A percentile compares a stretch with the other conserved stretches of the same genome.
Evolutionary conservation across 2,113 vertebrate species (phyloP).

Genomic region (Procavia capensis): DNA sequence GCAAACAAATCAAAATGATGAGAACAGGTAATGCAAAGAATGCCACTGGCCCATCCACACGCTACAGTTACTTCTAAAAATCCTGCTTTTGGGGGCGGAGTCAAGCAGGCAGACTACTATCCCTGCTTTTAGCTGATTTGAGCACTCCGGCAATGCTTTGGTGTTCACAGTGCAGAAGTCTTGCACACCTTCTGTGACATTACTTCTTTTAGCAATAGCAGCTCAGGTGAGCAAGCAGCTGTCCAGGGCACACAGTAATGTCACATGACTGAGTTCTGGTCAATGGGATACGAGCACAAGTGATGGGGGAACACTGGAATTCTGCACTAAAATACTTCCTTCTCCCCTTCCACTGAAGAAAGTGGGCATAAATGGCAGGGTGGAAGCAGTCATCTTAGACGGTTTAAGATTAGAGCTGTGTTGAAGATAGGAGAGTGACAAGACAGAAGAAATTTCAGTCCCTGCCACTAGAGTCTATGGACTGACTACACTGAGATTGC

Average conservation of each 20-base stretch:
- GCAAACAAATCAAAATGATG: neutral
- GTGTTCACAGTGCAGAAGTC: neutral
- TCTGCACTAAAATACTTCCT: neutral
- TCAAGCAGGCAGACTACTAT: too few relatives aligned
- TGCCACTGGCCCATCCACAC: neutral
- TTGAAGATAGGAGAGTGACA: neutral
- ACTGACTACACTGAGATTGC: neutral
- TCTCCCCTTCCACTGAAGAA: neutral
- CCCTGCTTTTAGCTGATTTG: neutral
- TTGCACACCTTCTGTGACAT: neutral
- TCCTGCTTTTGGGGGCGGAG: neutral
- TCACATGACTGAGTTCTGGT: neutral
- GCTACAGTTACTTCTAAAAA: neutral
- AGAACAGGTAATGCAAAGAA: fast-evolving
- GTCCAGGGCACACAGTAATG: neutral
- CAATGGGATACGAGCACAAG: neutral
- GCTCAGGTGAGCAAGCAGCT: neutral
- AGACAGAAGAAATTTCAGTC: fast-evolving
- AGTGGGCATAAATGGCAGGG: neutral
- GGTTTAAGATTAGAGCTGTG: neutral
- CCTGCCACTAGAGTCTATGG: neutral
- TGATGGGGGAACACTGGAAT: neutral
- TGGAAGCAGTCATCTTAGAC: neutral
- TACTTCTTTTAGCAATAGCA: neutral
- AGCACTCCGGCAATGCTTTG: neutral